Percentiles rank a stretch among this genome's conserved stretches.
These are phyloP conservation scores for Oeneis ivallda DNA, from an alignment of 2,888 invertebrate species.

Conservation along the genomic window DNA sequence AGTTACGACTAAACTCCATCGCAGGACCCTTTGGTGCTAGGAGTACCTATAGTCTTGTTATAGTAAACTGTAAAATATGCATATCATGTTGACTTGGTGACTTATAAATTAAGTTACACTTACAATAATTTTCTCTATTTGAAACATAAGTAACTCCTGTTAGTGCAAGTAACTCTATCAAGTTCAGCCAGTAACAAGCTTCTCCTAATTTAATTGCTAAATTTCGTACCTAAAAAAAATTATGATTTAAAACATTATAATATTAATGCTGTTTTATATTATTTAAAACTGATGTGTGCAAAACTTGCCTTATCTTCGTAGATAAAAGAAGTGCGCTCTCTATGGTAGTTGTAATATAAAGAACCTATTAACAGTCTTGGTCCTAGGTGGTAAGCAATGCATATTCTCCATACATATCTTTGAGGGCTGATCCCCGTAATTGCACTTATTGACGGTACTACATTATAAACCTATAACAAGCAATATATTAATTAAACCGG, in stretches of 20 bases:
- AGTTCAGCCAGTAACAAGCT: slow-evolving; percentile 90
- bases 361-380: slow-evolving; percentile 94
- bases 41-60: no score
- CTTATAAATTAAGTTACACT: slow-evolving; percentile 65
- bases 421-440: slow-evolving; percentile 97
- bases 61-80: background rate
- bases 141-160: slow-evolving; percentile 96
- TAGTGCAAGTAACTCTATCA: slow-evolving; percentile 91
- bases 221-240: slow-evolving; percentile 67
- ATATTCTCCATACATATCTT: slow-evolving; percentile 95
- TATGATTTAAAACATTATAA: slow-evolving; percentile 1
- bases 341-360: slow-evolving; percentile 92
- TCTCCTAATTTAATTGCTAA: slow-evolving; percentile 84
- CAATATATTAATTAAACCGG: no score
- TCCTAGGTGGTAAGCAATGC: slow-evolving; percentile 94
- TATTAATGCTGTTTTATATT: background rate
- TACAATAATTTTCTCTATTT: slow-evolving; percentile 97
- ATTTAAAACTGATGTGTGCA: background rate
- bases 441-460: slow-evolving; percentile 97
- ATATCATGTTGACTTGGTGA: background rate
- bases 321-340: slow-evolving; percentile 83
- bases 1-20: no score
- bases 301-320: slow-evolving; percentile 75
- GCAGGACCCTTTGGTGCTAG: no score
- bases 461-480: slow-evolving; percentile 91